Base-by-base conservation (phyloP, 2,888 invertebrate genomes). In the Aleiodes leptofemur region DNA sequence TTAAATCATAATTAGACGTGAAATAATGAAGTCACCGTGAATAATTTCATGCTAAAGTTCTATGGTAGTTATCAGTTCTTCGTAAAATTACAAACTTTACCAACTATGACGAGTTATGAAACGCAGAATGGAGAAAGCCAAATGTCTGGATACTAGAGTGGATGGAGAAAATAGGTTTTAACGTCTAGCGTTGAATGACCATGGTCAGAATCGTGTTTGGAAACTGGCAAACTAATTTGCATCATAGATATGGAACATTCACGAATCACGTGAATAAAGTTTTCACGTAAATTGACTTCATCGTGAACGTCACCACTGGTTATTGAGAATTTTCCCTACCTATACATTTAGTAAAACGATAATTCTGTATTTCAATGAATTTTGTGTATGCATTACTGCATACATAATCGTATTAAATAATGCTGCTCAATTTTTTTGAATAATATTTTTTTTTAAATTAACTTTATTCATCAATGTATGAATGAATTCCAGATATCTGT, bases 161-260 rank as follows among this genome's bases (percentile, higher is more conserved):
- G 74, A 59, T 69, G 74, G 68, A 56, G 38, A 9, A 61, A 74
- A 57, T 75, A 23, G 75, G 50, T 53, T 76, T 53, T 71, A 71
- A 56, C 69, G 75, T 78, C 72, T 38, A 43, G 69, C 69, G 71
- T 16, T 76, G 76, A 79, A 80, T 78, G 77, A 79, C 79, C 77
- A 34, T 59, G 76, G 51, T 77, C 69, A 69, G 66, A 80, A 80
- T 76, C 70, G 74, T 74, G 76, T 80, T 79, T 77, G 69, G 73
- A 75, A 79, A 80, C 74, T 80, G 59, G 69, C 50, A 77, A 79
- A 80, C 77, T 78, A 78, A 80, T 80, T 79, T 80, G 71, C 80
- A 80, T 79, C 70, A 61, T 13, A 69, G 72, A 78, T 78, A 76
- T 64, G 59, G 68, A 74, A 59, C 43, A 16, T 70, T 66, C 23